Percentiles rank a stretch among this genome's conserved stretches.
Conservation (phyloP, 2,113 vertebrate genomes). For the Ciconia boyciana region DNA sequence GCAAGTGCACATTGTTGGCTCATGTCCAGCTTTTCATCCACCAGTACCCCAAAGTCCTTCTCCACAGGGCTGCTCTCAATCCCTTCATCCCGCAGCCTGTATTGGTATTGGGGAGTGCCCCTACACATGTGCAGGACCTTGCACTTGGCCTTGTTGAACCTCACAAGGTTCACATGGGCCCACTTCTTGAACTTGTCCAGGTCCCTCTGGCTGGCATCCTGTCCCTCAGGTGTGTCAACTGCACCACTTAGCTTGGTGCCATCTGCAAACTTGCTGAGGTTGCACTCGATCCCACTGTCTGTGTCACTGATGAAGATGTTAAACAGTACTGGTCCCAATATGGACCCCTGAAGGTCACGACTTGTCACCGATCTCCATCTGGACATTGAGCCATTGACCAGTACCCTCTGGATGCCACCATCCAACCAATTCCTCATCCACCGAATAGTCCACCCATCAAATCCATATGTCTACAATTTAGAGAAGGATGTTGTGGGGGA, state of each 20-base stretch:
- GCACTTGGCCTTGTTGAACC: background rate
- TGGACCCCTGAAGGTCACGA: background rate
- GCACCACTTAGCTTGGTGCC: background rate
- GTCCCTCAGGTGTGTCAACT: fast-evolving
- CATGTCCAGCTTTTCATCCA: background rate
- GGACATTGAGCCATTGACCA: background rate
- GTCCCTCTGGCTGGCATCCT: background rate
- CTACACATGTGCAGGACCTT: background rate
- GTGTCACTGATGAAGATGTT: background rate
- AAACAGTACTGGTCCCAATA: background rate
- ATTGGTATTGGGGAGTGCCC: background rate
- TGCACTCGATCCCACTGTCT: background rate
- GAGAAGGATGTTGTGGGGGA: background rate
- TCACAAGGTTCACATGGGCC: background rate
- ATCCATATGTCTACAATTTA: background rate
- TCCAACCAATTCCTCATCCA: background rate
- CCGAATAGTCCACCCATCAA: background rate
- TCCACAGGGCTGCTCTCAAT: background rate
- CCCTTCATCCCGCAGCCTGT: background rate
- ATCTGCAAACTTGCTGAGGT: background rate
- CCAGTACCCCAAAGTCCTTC: background rate
- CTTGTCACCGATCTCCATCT: background rate
- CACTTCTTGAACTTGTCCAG: background rate
- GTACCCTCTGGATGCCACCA: background rate
- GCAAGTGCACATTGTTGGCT: fast-evolving